These are phyloP conservation scores for Rhodeus uyekii DNA, from an alignment of 2,797 vertebrate species.

Conservation along the genomic window DNA sequence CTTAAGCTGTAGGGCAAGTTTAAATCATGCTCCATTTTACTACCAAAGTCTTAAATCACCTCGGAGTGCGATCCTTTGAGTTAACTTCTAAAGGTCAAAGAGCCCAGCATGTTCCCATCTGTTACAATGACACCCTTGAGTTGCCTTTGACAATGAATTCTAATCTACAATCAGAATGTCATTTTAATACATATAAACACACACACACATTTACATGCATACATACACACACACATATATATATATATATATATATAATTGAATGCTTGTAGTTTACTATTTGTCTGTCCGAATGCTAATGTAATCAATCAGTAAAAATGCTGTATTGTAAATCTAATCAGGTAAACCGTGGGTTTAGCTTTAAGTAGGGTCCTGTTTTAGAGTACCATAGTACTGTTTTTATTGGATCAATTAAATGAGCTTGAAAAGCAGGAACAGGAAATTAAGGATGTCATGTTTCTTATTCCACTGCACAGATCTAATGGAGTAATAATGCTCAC, in stretches of 20 bases:
- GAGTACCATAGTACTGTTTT: not conserved
- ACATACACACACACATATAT: too few species aligned
- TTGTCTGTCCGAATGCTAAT: conserved; percentile 36
- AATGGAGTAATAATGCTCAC: not conserved
- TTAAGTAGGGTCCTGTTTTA: conserved; percentile 7
- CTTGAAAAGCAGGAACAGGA: not conserved
- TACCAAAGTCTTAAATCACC: conserved; percentile 25
- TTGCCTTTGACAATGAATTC: conserved; percentile 42
- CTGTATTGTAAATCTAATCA: conserved; percentile 38
- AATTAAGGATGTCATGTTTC: conserved; percentile 2
- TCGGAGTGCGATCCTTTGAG: conserved; percentile 8
- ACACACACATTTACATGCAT: too few species aligned
- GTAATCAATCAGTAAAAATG: conserved; percentile 51
- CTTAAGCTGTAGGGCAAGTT: conserved; percentile 6
- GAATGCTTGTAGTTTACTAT: conserved; percentile 36
- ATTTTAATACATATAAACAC: conserved; percentile 54
- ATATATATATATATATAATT: conserved; percentile 53
- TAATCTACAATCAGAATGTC: conserved; percentile 54
- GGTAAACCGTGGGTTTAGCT: conserved; percentile 28
- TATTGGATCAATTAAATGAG: not conserved
- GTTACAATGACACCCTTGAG: conserved; percentile 29
- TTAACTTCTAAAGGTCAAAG: conserved; percentile 33
- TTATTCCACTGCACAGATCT: conserved; percentile 8
- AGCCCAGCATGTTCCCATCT: conserved; percentile 32
- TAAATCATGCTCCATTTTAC: conserved; percentile 37